Evolutionary conservation across 2,797 vertebrate genomes (phyloP).

Genomic region (Podarcis lilfordi): DNA sequence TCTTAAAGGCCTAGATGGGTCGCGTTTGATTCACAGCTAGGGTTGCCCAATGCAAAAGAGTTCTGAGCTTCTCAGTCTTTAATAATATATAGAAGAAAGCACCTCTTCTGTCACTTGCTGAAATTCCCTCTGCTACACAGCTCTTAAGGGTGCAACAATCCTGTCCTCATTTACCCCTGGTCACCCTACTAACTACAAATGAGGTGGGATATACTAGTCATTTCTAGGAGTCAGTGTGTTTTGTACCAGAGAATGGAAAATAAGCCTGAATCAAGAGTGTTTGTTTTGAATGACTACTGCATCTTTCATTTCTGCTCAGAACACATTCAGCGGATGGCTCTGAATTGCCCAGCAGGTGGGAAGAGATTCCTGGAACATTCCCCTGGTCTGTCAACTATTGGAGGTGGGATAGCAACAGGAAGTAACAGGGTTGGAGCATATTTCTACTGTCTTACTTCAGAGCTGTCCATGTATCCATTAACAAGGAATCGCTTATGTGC

Average conservation of each 20-base stretch:
- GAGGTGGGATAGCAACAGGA: not conserved
- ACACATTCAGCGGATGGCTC: not conserved
- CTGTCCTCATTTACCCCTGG: not conserved
- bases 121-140: not conserved
- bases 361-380: not conserved
- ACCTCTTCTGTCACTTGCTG: not conserved
- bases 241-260: not conserved
- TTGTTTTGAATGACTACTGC: not conserved
- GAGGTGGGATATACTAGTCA: not conserved
- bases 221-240: not conserved
- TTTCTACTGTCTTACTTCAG: not conserved
- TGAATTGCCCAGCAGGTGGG: conserved; percentile 2
- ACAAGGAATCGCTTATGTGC: not conserved
- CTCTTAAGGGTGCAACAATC: not conserved
- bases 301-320: not conserved
- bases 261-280: not conserved
- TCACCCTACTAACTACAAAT: not conserved
- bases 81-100: not conserved
- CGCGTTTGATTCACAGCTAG: not conserved
- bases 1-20: not conserved
- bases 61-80: not conserved
- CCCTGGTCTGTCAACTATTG: too few relatives aligned
- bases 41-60: not conserved
- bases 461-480: not conserved
- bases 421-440: not conserved